Conservation (phyloP, 2,797 vertebrate species). For the Gobio occitaniae region DNA sequence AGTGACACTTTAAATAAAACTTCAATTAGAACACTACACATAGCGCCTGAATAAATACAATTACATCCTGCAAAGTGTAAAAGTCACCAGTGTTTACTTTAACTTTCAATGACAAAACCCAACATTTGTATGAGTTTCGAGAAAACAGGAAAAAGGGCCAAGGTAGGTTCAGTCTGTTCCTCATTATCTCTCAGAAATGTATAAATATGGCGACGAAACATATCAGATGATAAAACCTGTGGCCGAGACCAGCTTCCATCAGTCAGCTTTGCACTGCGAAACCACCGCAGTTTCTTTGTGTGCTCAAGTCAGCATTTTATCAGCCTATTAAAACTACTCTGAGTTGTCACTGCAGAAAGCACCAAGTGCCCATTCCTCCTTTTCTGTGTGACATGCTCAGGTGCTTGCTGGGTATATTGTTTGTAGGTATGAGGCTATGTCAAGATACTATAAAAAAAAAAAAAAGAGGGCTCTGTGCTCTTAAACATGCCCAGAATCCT, state of each 20-base stretch:
- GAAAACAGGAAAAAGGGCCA: background rate
- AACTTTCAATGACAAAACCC: slow-evolving; percentile 27
- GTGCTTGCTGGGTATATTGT: slow-evolving; percentile 38
- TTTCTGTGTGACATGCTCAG: slow-evolving; percentile 50
- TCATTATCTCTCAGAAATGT: slow-evolving; percentile 28
- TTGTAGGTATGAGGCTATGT: slow-evolving; percentile 48
- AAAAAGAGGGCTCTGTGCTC: slow-evolving; percentile 39
- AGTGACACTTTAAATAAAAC: slow-evolving; percentile 14
- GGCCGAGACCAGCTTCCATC: slow-evolving; percentile 33
- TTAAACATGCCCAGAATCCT: slow-evolving; percentile 42
- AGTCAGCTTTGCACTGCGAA: slow-evolving; percentile 40
- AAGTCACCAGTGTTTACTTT: background rate
- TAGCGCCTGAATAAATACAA: background rate
- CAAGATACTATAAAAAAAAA: slow-evolving; percentile 29
- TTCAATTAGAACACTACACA: slow-evolving; percentile 16
- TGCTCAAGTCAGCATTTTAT: slow-evolving; percentile 54
- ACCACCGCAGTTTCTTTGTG: slow-evolving; percentile 39
- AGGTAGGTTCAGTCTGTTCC: slow-evolving; percentile 22
- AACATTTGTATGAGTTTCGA: background rate
- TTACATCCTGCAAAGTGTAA: background rate
- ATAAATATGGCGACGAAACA: slow-evolving; percentile 20
- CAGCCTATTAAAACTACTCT: slow-evolving; percentile 55
- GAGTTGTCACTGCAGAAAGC: slow-evolving; percentile 48
- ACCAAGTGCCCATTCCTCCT: slow-evolving; percentile 37
- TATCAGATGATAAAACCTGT: slow-evolving; percentile 24